phyloP scores from a whole-genome alignment of 1,140 invertebrate species.

The Frieseomelitta varia region DNA sequence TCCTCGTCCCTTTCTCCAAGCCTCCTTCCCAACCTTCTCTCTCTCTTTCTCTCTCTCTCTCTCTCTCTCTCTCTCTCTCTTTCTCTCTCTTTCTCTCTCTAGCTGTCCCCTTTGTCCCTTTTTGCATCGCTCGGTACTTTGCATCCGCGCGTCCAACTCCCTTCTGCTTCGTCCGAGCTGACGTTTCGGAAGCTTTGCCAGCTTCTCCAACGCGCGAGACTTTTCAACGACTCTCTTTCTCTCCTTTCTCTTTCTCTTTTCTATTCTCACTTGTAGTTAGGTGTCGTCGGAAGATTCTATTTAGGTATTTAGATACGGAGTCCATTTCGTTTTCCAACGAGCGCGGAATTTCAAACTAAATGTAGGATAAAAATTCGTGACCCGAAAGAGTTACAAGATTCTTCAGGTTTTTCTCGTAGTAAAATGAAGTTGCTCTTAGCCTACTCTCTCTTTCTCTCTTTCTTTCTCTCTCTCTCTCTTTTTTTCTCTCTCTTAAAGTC shows the following conservation, averaged over 20 bases:
- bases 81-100: conserved; percentile 14
- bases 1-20: conserved; percentile 33
- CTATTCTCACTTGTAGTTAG: too few relatives aligned
- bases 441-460: background rate
- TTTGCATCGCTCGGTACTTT: background rate
- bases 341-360: background rate
- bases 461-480: too few relatives aligned
- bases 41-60: background rate
- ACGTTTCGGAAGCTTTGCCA: conserved; percentile 12
- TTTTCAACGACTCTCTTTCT: background rate
- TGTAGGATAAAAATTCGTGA: background rate
- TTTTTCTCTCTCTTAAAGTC: background rate
- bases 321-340: too few relatives aligned
- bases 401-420: background rate
- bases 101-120: conserved; percentile 4
- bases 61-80: conserved; percentile 20
- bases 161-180: background rate
- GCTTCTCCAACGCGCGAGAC: background rate
- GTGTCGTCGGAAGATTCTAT: too few relatives aligned
- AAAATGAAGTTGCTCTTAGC: background rate
- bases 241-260: too few relatives aligned
- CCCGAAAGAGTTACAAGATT: background rate
- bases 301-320: too few relatives aligned
- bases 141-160: background rate
- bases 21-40: background rate